Evolutionary conservation across 2,888 invertebrate species (phyloP), one percentile per base, ranked within the genome.

Genomic region (Hemithea aestivaria): DNA sequence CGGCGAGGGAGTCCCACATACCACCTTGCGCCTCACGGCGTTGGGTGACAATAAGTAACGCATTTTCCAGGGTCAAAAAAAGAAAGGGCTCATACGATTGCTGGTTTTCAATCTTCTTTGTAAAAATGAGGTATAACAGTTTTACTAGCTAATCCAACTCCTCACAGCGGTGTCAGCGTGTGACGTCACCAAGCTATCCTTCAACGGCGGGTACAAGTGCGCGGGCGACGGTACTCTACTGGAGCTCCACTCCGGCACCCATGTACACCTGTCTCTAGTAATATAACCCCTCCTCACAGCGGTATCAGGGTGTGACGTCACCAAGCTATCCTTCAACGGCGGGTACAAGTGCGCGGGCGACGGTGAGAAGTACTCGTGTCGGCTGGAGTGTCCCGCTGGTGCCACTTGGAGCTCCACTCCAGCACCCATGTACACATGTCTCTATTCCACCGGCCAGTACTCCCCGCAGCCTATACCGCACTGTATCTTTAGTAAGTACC

Each of bases 171-270:
- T 85, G 7, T 89, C 87, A 29, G 88, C 74, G 0, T 93, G 94
- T 51, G 88, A 88, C 48, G 73, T 89, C 1, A 87, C 89, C 10
- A 91, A 91, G 46, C 66, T 94, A 2, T 87, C 89, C 0, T 94
- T 95, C 70, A 94, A 94, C 73, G 96, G 95, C 7, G 92, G 90
- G 9, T 93, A 91, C 75, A 90, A 90, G 22, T 96, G 96, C 63
- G 85, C 85, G 1, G 92, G 91, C 1, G 88, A 90, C 52, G 80
- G 73, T 4, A n/a, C n/a, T n/a, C n/a, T n/a, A n/a, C 16, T 16
- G 16, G 16, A 5, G 16, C 2, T 16, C 16, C 3, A 16, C 2
- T 5, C 16, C 16, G 16, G 16, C 3, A 16, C 16, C 16, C 16
- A 16, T 16, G 16, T 16, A 16, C 16, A n/a, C n/a, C n/a, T n/a